These are phyloP conservation scores for Lynx canadensis DNA, from an alignment of 2,113 vertebrate species.

Conservation along the genomic window DNA sequence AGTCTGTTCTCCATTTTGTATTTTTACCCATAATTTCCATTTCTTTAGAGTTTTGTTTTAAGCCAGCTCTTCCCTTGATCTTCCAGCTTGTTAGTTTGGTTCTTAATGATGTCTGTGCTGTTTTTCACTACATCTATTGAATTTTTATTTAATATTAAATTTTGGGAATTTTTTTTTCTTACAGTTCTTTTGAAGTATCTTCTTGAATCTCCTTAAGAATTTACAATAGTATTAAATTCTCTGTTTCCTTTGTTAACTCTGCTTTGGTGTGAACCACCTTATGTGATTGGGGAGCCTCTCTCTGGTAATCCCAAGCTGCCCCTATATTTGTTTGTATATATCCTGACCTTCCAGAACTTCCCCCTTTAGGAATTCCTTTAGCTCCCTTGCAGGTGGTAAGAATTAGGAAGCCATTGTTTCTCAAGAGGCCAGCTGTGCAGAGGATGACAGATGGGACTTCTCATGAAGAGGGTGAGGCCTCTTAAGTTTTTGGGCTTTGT, in stretches of 20 bases:
- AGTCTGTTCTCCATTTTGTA: constrained; percentile 1
- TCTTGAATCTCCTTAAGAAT: constrained; percentile 40
- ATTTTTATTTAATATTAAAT: constrained; percentile 21
- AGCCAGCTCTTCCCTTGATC: background rate
- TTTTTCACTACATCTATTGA: background rate
- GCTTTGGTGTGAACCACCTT: background rate
- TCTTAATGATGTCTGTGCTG: background rate
- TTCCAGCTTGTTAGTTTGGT: constrained; percentile 1
- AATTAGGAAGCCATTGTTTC: constrained; percentile 15
- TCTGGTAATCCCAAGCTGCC: background rate
- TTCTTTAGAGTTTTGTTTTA: constrained; percentile 50
- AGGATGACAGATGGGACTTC: constrained; percentile 14
- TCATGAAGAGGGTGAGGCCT: background rate
- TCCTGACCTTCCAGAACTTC: background rate
- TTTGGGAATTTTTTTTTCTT: background rate
- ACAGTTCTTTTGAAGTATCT: constrained; percentile 38
- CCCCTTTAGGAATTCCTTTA: background rate
- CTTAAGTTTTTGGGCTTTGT: constrained; percentile 22
- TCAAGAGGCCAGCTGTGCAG: background rate
- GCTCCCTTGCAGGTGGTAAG: background rate
- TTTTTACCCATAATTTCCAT: constrained; percentile 8
- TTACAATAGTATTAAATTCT: constrained; percentile 35
- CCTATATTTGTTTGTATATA: constrained; percentile 49
- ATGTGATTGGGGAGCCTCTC: background rate
- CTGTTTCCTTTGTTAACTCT: background rate